phyloP scores from a whole-genome alignment of 2,113 vertebrate species.

The Corydoras maculifer region DNA sequence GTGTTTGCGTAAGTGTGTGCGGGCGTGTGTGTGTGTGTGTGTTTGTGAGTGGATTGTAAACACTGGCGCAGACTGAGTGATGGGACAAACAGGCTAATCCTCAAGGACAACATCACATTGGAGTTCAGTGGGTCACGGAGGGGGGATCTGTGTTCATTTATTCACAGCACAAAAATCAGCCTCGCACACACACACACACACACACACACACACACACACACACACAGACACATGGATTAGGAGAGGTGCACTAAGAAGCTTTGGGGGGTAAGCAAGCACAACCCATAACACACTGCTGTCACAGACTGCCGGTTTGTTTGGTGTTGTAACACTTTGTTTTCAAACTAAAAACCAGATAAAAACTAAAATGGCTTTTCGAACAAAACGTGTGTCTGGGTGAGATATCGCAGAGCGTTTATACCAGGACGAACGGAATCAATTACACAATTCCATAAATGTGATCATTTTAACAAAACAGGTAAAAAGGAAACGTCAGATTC shows the following conservation, averaged over 20 bases:
- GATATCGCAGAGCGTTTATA: too few relatives aligned
- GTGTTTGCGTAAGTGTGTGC: neutral
- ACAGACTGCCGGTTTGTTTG: conserved; percentile 28
- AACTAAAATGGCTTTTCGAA: conserved; percentile 31
- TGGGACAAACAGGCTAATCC: conserved; percentile 17
- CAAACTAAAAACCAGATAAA: conserved; percentile 20
- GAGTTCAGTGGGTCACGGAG: conserved; percentile 34
- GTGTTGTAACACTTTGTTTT: too few relatives aligned
- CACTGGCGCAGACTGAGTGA: neutral
- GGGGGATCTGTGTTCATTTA: conserved; percentile 18
- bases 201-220: conserved; percentile 2
- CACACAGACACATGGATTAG: conserved; percentile 31
- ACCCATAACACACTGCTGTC: conserved; percentile 25
- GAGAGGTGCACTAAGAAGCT: conserved; percentile 29
- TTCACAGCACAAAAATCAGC: conserved; percentile 24
- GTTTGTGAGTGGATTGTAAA: neutral
- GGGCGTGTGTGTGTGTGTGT: conserved; percentile 4
- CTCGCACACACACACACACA: conserved; percentile 9
- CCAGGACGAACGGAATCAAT: too few relatives aligned
- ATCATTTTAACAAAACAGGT: too few relatives aligned
- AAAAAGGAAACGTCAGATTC: too few relatives aligned
- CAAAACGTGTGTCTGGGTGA: conserved; percentile 6
- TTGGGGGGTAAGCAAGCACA: conserved; percentile 17
- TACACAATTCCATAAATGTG: too few relatives aligned
- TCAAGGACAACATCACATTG: conserved; percentile 17